Evolutionary conservation across 2,797 vertebrate species (phyloP).

Genomic region (Lepidocolaptes lacrymiger): DNA sequence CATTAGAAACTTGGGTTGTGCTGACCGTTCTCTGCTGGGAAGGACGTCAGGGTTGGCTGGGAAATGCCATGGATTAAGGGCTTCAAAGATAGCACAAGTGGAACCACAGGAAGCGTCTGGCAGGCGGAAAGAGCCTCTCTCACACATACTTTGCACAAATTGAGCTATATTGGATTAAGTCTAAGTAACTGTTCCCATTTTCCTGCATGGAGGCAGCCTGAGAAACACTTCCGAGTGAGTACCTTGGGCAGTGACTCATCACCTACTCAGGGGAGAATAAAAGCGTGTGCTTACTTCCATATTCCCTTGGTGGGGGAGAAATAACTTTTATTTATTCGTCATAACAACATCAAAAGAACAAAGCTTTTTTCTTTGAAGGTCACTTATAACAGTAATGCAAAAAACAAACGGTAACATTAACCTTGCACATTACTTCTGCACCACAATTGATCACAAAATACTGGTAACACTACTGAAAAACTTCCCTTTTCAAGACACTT

Average conservation of each 20-base stretch:
- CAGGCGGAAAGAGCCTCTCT: background rate
- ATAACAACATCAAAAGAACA: background rate
- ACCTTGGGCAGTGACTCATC: constrained; percentile 2
- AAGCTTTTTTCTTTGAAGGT: background rate
- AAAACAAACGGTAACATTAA: background rate
- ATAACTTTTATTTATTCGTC: constrained; percentile 23
- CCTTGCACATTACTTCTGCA: background rate
- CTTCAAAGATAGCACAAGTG: background rate
- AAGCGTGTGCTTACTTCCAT: background rate
- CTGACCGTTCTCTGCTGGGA: background rate
- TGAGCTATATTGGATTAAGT: background rate
- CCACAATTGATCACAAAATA: background rate
- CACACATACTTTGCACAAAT: background rate
- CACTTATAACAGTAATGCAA: background rate
- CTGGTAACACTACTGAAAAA: background rate
- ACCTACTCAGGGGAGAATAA: background rate
- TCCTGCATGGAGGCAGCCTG: background rate
- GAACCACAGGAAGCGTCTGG: background rate
- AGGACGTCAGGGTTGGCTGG: background rate
- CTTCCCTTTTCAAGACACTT: background rate
- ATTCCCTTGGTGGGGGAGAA: background rate
- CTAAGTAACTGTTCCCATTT: background rate
- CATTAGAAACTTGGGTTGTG: background rate
- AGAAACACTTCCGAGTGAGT: background rate
- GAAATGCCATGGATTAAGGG: background rate